These are phyloP conservation scores for Calameuta idolon DNA, from an alignment of 2,888 invertebrate species.

Conservation along the genomic window DNA sequence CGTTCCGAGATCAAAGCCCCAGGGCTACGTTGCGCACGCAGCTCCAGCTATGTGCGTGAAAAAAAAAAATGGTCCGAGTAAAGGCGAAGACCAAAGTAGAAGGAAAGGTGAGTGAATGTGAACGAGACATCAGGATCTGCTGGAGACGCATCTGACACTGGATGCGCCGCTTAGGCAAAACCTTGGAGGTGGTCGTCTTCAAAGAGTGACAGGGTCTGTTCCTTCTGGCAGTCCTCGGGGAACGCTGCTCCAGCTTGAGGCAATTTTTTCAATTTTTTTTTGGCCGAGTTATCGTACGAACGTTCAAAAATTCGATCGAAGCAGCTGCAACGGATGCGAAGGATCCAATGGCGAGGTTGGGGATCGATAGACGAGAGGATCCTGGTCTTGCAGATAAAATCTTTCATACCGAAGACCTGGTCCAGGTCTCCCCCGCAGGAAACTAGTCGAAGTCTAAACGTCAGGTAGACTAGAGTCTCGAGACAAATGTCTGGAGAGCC, in stretches of 20 bases:
- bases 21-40: conserved; percentile 5
- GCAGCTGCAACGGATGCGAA: background rate
- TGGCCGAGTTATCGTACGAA: background rate
- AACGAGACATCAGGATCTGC: no score
- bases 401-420: conserved; percentile 42
- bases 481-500: conserved; percentile 23
- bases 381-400: conserved; percentile 56
- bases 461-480: conserved; percentile 52
- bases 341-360: conserved; percentile 12
- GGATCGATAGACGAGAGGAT: conserved; percentile 50
- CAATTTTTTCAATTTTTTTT: conserved; percentile 25
- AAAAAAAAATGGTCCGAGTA: no score
- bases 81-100: no score
- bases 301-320: background rate
- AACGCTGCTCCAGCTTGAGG: conserved; percentile 20
- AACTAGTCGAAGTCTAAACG: conserved; percentile 47
- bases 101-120: no score
- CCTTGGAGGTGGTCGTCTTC: no score
- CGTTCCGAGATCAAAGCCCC: conserved; percentile 44
- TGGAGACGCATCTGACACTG: no score
- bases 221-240: conserved; percentile 16
- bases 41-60: background rate
- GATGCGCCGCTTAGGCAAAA: background rate
- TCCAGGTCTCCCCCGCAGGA: conserved; percentile 32
- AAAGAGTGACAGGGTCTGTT: background rate